A percentile compares a stretch with the other conserved stretches of the same genome.
Conservation (phyloP, 2,113 vertebrate species). For the Tauraco erythrolophus region DNA sequence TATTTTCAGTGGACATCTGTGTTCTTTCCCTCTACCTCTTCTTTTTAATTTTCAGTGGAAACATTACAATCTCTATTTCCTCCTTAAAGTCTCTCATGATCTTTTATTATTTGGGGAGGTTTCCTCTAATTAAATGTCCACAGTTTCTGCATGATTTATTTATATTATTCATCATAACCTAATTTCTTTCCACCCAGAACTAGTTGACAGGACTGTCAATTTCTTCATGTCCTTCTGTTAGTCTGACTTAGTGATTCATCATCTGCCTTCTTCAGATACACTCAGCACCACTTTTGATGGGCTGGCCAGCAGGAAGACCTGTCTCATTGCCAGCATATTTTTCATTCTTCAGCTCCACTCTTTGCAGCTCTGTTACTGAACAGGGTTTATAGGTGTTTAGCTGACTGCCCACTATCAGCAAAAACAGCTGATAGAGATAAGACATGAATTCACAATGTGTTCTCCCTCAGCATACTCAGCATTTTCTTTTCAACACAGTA, state of each 20-base stretch:
- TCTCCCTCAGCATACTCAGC: background rate
- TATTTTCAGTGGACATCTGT: background rate
- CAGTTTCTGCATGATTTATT: conserved; percentile 10
- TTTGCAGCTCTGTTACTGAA: background rate
- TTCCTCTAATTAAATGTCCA: background rate
- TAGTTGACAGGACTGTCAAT: conserved; percentile 39
- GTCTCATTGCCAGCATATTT: conserved; percentile 4
- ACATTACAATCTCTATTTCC: background rate
- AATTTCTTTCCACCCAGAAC: background rate
- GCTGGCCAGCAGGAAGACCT: background rate
- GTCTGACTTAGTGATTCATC: background rate
- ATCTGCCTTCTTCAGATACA: background rate
- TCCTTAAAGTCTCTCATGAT: background rate
- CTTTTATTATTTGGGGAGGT: background rate
- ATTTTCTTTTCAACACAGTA: background rate
- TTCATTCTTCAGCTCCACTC: background rate
- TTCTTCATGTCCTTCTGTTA: background rate
- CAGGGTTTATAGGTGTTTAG: background rate
- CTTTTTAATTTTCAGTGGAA: background rate
- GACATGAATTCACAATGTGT: background rate
- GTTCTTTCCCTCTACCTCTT: background rate
- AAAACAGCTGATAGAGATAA: background rate
- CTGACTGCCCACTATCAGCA: conserved; percentile 6
- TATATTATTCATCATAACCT: conserved; percentile 19
- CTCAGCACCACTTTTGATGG: conserved; percentile 2